Evolutionary conservation across 30 jellyfish, hydroid and myxozoan genomes (phyloP).

Genomic region (Clytia hemisphaerica): DNA sequence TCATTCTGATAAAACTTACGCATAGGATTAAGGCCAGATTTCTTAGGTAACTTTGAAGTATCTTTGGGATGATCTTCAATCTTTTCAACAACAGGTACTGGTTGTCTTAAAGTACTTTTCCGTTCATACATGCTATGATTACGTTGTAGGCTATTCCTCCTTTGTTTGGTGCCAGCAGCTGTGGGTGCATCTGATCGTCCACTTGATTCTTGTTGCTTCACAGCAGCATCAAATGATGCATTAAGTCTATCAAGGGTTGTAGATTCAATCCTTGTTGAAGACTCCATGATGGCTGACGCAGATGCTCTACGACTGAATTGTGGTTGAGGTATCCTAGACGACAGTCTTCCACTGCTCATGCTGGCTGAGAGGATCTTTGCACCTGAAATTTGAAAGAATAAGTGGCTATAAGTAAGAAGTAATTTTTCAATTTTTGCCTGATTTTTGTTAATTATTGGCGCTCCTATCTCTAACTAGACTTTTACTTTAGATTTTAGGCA

Average conservation of each 20-base stretch:
- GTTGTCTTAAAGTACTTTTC: too few species aligned
- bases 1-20: too few species aligned
- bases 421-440: not conserved
- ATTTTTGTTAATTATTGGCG: not conserved
- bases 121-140: too few species aligned
- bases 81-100: too few species aligned
- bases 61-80: too few species aligned
- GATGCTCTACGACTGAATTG: constrained; percentile 17
- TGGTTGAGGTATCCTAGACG: constrained; percentile 23
- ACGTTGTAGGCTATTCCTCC: too few species aligned
- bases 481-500: not conserved
- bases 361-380: constrained; percentile 7
- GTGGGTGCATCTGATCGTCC: not conserved
- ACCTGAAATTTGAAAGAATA: not conserved
- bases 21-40: too few species aligned
- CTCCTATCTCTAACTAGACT: not conserved
- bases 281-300: not conserved
- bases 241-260: not conserved
- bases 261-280: not conserved
- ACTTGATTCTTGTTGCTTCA: not conserved
- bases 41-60: too few species aligned
- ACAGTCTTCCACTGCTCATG: constrained; percentile 1
- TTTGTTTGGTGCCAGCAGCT: not conserved
- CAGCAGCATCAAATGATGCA: not conserved
- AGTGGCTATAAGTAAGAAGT: not conserved